A percentile compares a stretch with the other conserved stretches of the same genome.
These are phyloP conservation scores for Epizoanthus stellaris DNA, from an alignment of 92 coral and sea anemone species.

Conservation along the genomic window DNA sequence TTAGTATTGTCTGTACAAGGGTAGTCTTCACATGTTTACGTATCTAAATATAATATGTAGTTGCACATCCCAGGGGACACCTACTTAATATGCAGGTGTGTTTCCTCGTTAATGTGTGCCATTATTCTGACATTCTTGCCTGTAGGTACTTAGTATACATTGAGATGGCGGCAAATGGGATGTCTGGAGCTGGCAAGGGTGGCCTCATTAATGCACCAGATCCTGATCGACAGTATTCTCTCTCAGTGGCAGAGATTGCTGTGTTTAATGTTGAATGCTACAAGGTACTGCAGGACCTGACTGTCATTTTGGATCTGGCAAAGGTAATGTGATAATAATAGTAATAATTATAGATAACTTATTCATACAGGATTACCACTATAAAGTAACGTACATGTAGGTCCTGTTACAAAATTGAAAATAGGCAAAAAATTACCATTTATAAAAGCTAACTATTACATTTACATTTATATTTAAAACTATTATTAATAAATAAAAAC, in stretches of 20 bases:
- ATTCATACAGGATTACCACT: too few relatives aligned
- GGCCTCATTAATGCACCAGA: constrained; percentile 93
- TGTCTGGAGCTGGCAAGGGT: constrained; percentile 96
- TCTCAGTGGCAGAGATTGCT: constrained; percentile 94
- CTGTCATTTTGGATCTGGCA: constrained; percentile 87
- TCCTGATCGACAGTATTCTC: constrained; percentile 68
- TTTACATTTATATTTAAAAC: too few relatives aligned
- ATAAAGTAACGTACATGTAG: too few relatives aligned
- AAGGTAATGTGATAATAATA: constrained; percentile 60
- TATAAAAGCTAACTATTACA: too few relatives aligned
- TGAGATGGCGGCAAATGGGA: constrained; percentile 99
- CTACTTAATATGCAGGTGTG: too few relatives aligned
- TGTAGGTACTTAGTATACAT: constrained; percentile 73
- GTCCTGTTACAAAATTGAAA: not conserved
- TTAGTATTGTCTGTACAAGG: too few relatives aligned
- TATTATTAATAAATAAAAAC: too few relatives aligned
- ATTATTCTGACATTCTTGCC: not conserved
- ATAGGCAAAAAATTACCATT: too few relatives aligned
- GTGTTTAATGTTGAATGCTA: constrained; percentile 82
- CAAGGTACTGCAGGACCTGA: constrained; percentile 82
- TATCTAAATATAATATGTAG: too few relatives aligned
- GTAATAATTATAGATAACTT: not conserved
- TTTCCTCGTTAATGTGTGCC: not conserved
- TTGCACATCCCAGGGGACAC: too few relatives aligned
- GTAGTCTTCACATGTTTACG: too few relatives aligned